Evolutionary conservation across 2,113 vertebrate species (phyloP), one percentile per base, ranked within the genome.

Genomic region (Syngnathus scovelli): DNA sequence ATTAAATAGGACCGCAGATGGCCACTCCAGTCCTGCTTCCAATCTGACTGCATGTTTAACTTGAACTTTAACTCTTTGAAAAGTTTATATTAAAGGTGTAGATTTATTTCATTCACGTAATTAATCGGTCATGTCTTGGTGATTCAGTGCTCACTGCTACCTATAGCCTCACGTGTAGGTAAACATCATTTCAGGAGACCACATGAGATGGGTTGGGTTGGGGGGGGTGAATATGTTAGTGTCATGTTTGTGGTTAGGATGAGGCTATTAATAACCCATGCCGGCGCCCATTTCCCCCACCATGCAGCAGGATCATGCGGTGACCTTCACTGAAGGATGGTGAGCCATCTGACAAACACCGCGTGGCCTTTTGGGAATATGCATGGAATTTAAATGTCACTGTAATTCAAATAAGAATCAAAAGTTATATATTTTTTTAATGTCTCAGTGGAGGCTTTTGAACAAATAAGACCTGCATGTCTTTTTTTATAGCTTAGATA

Each of bases 251-350:
- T 54, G 52, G 58, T 58, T 39, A 27, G 76, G 56, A 49, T 73
- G 67, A 70, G 63, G 52, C 73, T 89, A 89, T 86, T 86, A 82
- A 80, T 85, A 85, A 51, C 66, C 49, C 71, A 70, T 71, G 62
- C 54, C 61, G 58, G 55, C 36, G 19, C 63, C 64, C 78, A 43
- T 71, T 80, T 13, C 68, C 61, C 41, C 43, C 23, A 64, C 56
- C 46, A 46, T 55, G 23, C 68, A 60, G 70, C 69, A 36, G 69
- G 78, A 74, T 76, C 78, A 60, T 8, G 39, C 13, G 10, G 54
- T 82, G 84, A 88, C 85, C 82, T 87, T 87, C 82, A 86, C 21
- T 38, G 48, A 27, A 68, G 68, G 62, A 71, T n/a, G 66, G 21
- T 4, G n/a, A 55, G 58, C 38, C 49, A 76, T 84, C 81, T 82